These are phyloP conservation scores for Tryphoninae sp. DNA, from an alignment of 2,888 invertebrate genomes.

Conservation along the genomic window DNA sequence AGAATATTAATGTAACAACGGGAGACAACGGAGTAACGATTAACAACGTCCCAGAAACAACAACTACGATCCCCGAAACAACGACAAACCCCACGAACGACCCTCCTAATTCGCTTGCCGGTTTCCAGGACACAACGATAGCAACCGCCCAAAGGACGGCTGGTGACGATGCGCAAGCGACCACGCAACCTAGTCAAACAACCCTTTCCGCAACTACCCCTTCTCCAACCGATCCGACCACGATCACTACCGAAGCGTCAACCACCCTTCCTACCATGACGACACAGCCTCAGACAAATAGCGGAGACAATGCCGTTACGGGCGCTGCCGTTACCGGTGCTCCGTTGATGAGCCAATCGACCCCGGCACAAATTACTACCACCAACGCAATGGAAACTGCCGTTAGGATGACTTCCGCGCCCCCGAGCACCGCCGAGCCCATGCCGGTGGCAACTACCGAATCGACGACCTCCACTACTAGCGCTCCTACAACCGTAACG, in stretches of 20 bases:
- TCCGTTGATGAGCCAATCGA: constrained; percentile 54
- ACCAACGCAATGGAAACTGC: constrained; percentile 30
- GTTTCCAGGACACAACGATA: constrained; percentile 79
- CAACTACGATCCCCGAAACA: constrained; percentile 67
- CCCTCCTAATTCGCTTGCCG: constrained; percentile 78
- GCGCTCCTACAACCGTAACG: constrained; percentile 27
- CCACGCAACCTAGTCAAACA: constrained; percentile 69
- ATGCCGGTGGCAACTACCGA: constrained; percentile 49
- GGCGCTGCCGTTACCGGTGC: constrained; percentile 43
- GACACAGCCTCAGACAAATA: constrained; percentile 42
- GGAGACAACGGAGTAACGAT: constrained; percentile 61
- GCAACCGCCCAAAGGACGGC: constrained; percentile 81
- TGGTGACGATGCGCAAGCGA: constrained; percentile 71
- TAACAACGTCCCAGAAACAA: constrained; percentile 62
- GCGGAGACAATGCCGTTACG: constrained; percentile 20
- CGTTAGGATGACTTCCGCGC: too few relatives aligned
- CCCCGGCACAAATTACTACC: constrained; percentile 43
- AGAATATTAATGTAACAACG: constrained; percentile 51
- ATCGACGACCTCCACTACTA: constrained; percentile 43
- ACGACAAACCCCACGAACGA: constrained; percentile 69
- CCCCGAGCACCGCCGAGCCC: constrained; percentile 51
- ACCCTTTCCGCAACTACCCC: constrained; percentile 49
- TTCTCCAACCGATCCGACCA: constrained; percentile 15
- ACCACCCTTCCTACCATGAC: constrained; percentile 51
- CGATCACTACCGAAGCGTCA: constrained; percentile 43